Percentiles rank a stretch among this genome's conserved stretches.
These are phyloP conservation scores for Melanerpes formicivorus DNA, from an alignment of 2,113 vertebrate genomes.

Conservation along the genomic window DNA sequence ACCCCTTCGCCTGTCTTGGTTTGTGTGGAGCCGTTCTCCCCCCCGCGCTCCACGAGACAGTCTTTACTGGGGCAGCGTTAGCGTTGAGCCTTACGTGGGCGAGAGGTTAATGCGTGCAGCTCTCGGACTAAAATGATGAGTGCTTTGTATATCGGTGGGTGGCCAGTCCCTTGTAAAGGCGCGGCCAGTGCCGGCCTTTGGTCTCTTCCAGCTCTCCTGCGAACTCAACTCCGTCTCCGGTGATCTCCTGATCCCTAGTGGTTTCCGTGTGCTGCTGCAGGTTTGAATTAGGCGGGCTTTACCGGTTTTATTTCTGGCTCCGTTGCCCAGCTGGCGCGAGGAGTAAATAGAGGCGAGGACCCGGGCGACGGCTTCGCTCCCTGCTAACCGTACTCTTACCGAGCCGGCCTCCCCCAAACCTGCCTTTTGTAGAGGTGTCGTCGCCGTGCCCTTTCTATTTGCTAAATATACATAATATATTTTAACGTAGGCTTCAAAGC, in stretches of 20 bases:
- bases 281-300: accelerated
- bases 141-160: accelerated
- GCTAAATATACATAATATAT: neutral
- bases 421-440: neutral
- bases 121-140: too few relatives aligned
- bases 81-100: accelerated
- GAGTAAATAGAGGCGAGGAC: accelerated
- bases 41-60: neutral
- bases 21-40: too few relatives aligned
- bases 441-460: too few relatives aligned
- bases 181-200: too few relatives aligned
- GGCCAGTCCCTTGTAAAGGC: accelerated
- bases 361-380: neutral
- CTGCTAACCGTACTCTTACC: accelerated
- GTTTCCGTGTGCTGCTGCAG: neutral
- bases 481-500: neutral
- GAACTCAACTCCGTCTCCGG: neutral
- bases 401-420: accelerated
- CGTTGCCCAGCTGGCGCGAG: accelerated
- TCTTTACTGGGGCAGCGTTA: too few relatives aligned
- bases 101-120: too few relatives aligned
- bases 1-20: accelerated
- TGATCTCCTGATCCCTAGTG: slow-evolving; percentile 8
- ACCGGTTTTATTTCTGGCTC: too few relatives aligned
- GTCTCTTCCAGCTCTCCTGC: accelerated